Conservation (phyloP, 2,888 invertebrate species). For the Drosophila kanekoi region DNA sequence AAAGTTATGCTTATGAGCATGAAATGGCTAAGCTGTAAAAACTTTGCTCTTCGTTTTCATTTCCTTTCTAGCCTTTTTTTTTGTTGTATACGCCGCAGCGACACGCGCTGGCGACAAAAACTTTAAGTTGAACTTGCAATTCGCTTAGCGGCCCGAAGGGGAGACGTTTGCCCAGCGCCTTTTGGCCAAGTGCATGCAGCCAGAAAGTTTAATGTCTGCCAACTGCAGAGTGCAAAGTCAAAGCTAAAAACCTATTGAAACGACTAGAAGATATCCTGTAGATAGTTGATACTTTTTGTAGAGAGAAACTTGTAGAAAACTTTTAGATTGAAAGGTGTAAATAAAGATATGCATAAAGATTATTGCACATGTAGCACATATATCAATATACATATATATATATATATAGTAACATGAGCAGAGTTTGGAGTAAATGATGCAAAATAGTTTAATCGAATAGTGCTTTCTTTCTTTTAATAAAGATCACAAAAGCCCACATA, state of each 20-base stretch:
- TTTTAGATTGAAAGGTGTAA: no score
- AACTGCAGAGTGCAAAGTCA: slow-evolving; percentile 19
- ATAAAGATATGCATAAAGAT: no score
- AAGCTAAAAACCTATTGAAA: background rate
- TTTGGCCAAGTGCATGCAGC: slow-evolving; percentile 45
- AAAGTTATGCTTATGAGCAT: slow-evolving; percentile 69
- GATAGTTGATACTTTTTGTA: background rate
- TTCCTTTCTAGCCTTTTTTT: background rate
- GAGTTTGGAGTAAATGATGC: no score
- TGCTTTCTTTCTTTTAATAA: no score
- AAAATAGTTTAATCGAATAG: no score
- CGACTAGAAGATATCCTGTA: slow-evolving; percentile 1
- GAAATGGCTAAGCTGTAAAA: slow-evolving; percentile 59
- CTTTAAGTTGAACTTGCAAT: slow-evolving; percentile 44
- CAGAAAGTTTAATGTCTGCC: slow-evolving; percentile 52
- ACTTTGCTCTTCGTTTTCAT: slow-evolving; percentile 15
- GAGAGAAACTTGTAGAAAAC: background rate
- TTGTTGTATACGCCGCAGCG: slow-evolving; percentile 19
- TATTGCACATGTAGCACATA: no score
- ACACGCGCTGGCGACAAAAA: slow-evolving; percentile 57
- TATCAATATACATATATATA: no score
- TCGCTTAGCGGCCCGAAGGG: slow-evolving; percentile 38
- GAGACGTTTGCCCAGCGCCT: slow-evolving; percentile 19
- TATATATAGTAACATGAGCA: no score
- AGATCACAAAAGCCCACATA: no score